Conservation (phyloP, 37 sponge, comb jelly and placozoan genomes). For the Petrosia ficiformis region DNA sequence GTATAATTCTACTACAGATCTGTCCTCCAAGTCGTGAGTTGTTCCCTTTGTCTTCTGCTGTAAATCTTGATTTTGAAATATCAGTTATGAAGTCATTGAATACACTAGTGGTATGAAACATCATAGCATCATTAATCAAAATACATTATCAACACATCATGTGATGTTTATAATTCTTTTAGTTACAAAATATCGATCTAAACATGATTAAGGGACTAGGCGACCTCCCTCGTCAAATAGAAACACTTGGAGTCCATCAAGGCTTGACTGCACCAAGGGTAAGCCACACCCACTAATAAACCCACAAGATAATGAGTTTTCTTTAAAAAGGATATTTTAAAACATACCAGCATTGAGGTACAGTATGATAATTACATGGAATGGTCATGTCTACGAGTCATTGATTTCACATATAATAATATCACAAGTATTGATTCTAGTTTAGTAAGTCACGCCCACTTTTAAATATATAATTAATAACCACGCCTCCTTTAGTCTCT, state of each 20-base stretch:
- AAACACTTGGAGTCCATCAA: neutral
- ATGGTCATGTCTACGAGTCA: neutral
- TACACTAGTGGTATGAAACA: slow-evolving; percentile 29
- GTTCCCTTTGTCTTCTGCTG: slow-evolving; percentile 3
- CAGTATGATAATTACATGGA: neutral
- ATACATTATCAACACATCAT: too few relatives aligned
- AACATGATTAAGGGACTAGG: neutral
- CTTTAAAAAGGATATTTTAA: neutral
- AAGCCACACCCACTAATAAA: too few relatives aligned
- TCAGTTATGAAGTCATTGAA: slow-evolving; percentile 33
- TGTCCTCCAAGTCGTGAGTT: slow-evolving; percentile 30
- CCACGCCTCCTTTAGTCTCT: neutral
- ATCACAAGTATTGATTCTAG: neutral
- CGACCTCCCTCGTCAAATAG: neutral
- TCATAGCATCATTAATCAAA: too few relatives aligned
- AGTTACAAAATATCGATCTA: neutral
- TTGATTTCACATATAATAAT: neutral
- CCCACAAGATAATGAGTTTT: too few relatives aligned
- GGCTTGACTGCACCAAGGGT: neutral
- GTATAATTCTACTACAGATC: slow-evolving; percentile 13
- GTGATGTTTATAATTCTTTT: neutral
- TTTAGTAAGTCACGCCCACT: neutral
- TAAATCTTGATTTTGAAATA: slow-evolving; percentile 51
- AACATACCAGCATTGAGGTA: neutral
- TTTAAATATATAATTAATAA: neutral